Evolutionary conservation across 2,113 vertebrate species (phyloP).

Genomic region (Lamprologus sp.): DNA sequence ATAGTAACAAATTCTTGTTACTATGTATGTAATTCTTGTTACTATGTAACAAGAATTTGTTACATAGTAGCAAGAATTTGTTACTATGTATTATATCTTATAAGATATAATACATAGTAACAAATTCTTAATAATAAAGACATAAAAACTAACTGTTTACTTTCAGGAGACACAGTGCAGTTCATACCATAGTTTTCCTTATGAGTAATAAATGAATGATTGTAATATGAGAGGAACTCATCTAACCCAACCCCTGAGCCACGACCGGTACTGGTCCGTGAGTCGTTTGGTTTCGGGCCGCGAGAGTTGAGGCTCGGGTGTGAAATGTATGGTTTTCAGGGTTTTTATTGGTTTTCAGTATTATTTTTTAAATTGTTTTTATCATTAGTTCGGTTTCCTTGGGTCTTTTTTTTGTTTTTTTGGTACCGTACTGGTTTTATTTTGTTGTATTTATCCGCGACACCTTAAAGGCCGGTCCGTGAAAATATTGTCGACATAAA

Average conservation of each 20-base stretch:
- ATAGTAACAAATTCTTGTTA: no score
- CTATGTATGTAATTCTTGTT: no score
- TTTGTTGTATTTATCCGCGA: rapidly evolving
- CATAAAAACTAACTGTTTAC: not conserved
- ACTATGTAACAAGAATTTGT: no score
- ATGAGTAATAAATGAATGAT: not conserved
- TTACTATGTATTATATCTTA: no score
- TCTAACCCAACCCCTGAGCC: not conserved
- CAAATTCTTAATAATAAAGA: not conserved
- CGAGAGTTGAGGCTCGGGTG: rapidly evolving
- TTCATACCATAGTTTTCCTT: not conserved
- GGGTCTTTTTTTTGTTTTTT: not conserved
- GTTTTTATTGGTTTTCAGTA: rapidly evolving
- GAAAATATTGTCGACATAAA: not conserved
- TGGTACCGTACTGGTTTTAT: rapidly evolving
- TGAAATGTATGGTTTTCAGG: not conserved
- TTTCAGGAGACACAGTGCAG: not conserved
- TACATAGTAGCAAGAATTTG: no score
- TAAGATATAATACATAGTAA: not conserved
- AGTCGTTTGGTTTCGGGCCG: not conserved
- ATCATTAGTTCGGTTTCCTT: not conserved
- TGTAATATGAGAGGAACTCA: not conserved
- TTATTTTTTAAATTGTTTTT: rapidly evolving
- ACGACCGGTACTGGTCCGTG: rapidly evolving
- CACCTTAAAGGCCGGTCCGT: rapidly evolving